phyloP scores from a whole-genome alignment of 2,888 invertebrate genomes.

The Dryobota labecula region DNA sequence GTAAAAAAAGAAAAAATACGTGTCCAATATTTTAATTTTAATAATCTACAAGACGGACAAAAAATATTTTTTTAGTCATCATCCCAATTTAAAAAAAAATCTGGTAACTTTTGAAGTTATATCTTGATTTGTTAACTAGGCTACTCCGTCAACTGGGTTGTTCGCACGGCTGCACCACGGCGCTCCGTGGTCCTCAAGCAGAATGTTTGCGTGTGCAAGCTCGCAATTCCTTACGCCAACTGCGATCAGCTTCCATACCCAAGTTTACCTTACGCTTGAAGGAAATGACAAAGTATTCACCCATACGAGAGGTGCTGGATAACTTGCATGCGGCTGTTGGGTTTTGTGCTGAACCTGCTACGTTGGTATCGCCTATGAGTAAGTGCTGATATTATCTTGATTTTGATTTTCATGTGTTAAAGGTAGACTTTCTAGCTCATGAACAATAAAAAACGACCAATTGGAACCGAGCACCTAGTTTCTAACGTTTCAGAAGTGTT shows the following conservation, averaged over 20 bases:
- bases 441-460: too few relatives aligned
- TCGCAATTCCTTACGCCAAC: conserved; percentile 92
- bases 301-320: conserved; percentile 96
- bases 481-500: too few relatives aligned
- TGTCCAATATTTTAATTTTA: too few relatives aligned
- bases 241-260: conserved; percentile 91
- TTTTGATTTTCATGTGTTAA: not conserved
- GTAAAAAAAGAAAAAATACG: too few relatives aligned
- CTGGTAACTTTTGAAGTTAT: not conserved
- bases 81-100: too few relatives aligned
- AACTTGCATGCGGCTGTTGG: conserved; percentile 98
- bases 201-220: conserved; percentile 97
- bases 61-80: too few relatives aligned
- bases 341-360: conserved; percentile 97
- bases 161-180: conserved; percentile 96
- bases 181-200: conserved; percentile 96
- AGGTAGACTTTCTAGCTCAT: not conserved
- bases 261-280: conserved; percentile 90
- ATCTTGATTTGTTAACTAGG: conserved; percentile 81
- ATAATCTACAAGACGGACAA: too few relatives aligned
- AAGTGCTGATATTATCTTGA: conserved; percentile 83
- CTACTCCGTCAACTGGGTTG: conserved; percentile 97
- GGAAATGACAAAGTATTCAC: conserved; percentile 94
- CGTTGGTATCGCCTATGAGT: conserved; percentile 96
- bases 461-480: too few relatives aligned